These are phyloP conservation scores for Caenorhabditis remanei DNA, from an alignment of 1,140 invertebrate genomes.

Conservation along the genomic window DNA sequence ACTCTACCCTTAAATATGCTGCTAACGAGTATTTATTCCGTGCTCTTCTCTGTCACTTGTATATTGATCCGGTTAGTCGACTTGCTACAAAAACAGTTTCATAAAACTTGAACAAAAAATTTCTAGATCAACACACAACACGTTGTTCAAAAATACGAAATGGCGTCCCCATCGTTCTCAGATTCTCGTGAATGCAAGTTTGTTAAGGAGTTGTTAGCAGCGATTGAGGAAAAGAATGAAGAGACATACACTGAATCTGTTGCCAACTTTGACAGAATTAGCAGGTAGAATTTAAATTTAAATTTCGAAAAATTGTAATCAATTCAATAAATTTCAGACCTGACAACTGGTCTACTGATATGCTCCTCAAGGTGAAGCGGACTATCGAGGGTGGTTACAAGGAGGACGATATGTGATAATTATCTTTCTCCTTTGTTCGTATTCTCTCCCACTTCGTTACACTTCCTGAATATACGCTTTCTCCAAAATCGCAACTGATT, in stretches of 20 bases:
- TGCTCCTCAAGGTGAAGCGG: constrained; percentile 90
- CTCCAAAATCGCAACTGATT: too few species aligned
- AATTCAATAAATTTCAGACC: constrained; percentile 82
- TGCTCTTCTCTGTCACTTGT: constrained; percentile 92
- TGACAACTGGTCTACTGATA: constrained; percentile 97
- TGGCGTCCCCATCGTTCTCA: constrained; percentile 91
- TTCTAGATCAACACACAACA: constrained; percentile 80
- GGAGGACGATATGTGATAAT: constrained; percentile 72
- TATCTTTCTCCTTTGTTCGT: not conserved
- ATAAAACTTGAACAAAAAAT: constrained; percentile 1
- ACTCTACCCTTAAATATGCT: constrained; percentile 94
- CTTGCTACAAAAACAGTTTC: constrained; percentile 15
- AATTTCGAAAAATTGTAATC: too few species aligned
- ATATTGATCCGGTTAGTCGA: constrained; percentile 90
- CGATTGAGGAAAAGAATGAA: constrained; percentile 93
- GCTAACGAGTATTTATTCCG: constrained; percentile 98
- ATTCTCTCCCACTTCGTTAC: not conserved
- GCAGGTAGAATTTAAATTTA: constrained; percentile 81
- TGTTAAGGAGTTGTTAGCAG: constrained; percentile 90
- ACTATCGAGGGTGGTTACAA: constrained; percentile 58
- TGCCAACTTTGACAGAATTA: constrained; percentile 96
- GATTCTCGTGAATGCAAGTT: constrained; percentile 96
- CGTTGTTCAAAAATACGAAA: constrained; percentile 91
- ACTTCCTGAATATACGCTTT: constrained; percentile 35
- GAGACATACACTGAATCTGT: constrained; percentile 95